These are phyloP conservation scores for Morinoia aosen DNA, from an alignment of 2,888 invertebrate species.

Conservation along the genomic window DNA sequence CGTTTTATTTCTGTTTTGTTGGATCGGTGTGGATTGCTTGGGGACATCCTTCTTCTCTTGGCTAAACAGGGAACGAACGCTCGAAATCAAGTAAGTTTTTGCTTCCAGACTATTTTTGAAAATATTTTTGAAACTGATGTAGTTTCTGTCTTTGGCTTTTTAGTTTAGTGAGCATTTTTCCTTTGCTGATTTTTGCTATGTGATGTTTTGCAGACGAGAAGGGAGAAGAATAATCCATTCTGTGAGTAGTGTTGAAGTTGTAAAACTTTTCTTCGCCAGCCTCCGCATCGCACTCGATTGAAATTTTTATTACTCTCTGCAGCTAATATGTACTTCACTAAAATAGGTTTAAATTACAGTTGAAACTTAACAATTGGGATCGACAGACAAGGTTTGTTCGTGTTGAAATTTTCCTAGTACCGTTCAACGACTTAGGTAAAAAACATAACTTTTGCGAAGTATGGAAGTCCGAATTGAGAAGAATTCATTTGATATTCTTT, in stretches of 20 bases:
- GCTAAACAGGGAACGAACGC: conserved; percentile 41
- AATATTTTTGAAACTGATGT: conserved; percentile 46
- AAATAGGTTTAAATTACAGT: no score
- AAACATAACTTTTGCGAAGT: no score
- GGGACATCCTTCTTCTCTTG: conserved; percentile 10
- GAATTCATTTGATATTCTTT: no score
- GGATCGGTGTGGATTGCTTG: conserved; percentile 8
- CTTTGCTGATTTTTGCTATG: not conserved
- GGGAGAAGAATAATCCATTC: not conserved
- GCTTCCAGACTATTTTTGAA: conserved; percentile 42
- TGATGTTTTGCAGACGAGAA: not conserved
- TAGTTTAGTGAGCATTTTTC: not conserved
- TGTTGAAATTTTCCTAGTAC: no score
- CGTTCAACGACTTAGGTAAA: no score
- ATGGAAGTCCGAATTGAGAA: no score
- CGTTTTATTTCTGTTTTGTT: conserved; percentile 42
- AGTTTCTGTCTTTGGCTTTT: not conserved
- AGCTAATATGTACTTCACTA: no score
- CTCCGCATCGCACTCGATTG: not conserved
- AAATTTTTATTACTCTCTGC: not conserved
- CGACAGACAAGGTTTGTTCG: no score
- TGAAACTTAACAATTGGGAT: no score
- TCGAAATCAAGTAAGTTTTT: conserved; percentile 50
- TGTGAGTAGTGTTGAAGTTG: not conserved
- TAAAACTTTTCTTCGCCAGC: not conserved